Evolutionary conservation across 2,888 invertebrate genomes (phyloP), one percentile per base, ranked within the genome.

Genomic region (Prosapia bicincta): DNA sequence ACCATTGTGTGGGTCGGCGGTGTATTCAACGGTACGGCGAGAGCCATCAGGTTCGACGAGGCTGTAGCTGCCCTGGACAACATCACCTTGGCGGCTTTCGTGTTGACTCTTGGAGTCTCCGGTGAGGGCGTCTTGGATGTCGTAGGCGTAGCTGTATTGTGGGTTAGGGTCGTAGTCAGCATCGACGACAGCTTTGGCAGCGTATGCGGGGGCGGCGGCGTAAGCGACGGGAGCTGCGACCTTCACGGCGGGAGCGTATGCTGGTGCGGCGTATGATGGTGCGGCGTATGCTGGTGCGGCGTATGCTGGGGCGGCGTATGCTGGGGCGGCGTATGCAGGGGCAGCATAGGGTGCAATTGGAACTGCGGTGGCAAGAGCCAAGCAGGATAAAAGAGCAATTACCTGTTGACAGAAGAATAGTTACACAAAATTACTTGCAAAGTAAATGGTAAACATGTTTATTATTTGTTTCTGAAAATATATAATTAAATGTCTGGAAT

Each of bases 151-250:
- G 79, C 75, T 78, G 81, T 81, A 81, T 77, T 78, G 78, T 38
- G 81, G 81, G 78, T 81, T 81, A 67, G 81, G 81, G 80, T 81
- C 81, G 80, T 81, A 81, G 73, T 81, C 79, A 24, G 81, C 79
- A 80, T 81, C 81, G 6, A 82, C 82, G 70, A 82, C 80, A 28
- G 82, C 82, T 75, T 82, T 82, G 54, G 84, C 87, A 85, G 54
- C 68, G 69, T 38, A 70, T 3, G 76, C 77, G 26, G 76, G 74
- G 26, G 79, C 77, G 23, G 77, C 79, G 70, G 76, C 77, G 71
- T 76, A 73, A 28, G 76, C 81, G 38, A 78, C 76, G n/a, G 78
- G 79, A 38, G 78, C 80, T 20, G 72, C 65, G 24, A 72, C 76
- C 13, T 67, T 68, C 66, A 73, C 74, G 15, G 82, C 81, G 71